Percentiles rank a stretch among this genome's conserved stretches.
These are phyloP conservation scores for Synanthedon formicaeformis DNA, from an alignment of 2,888 invertebrate species.

Conservation along the genomic window DNA sequence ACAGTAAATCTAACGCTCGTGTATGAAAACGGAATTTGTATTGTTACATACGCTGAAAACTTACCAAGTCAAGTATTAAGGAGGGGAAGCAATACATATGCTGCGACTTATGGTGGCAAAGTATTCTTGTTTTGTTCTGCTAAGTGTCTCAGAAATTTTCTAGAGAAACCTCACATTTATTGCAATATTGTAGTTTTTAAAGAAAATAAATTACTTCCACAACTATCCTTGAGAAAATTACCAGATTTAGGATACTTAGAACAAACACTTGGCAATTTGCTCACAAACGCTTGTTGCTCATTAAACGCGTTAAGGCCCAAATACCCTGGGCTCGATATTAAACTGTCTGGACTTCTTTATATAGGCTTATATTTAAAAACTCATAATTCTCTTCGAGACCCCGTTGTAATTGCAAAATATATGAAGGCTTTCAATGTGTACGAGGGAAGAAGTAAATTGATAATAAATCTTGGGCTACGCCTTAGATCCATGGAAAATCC, in stretches of 20 bases:
- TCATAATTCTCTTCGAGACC: conserved; percentile 42
- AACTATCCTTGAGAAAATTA: conserved; percentile 52
- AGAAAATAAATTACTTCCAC: conserved; percentile 35
- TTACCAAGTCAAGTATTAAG: conserved; percentile 53
- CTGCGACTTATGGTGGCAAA: conserved; percentile 56
- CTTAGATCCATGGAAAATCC: conserved; percentile 71
- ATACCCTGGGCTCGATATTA: conserved; percentile 67
- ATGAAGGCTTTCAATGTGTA: conserved; percentile 37
- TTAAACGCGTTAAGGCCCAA: conserved; percentile 69
- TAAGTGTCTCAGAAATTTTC: conserved; percentile 64
- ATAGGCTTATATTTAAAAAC: conserved; percentile 71
- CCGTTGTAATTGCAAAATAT: conserved; percentile 33
- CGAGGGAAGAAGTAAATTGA: conserved; percentile 41
- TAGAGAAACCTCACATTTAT: conserved; percentile 61
- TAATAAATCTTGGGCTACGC: conserved; percentile 43
- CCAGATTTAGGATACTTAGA: conserved; percentile 73
- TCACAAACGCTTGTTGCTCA: conserved; percentile 67
- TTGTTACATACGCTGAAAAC: conserved; percentile 71
- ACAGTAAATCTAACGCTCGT: conserved; percentile 42
- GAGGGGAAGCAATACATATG: conserved; percentile 51
- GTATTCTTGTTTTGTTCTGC: conserved; percentile 69
- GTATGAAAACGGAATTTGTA: conserved; percentile 70
- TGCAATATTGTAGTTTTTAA: conserved; percentile 53
- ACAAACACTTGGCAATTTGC: conserved; percentile 65
- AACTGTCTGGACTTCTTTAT: conserved; percentile 64